phyloP scores from a whole-genome alignment of 1,140 invertebrate genomes.

The Drosophila lowei region DNA sequence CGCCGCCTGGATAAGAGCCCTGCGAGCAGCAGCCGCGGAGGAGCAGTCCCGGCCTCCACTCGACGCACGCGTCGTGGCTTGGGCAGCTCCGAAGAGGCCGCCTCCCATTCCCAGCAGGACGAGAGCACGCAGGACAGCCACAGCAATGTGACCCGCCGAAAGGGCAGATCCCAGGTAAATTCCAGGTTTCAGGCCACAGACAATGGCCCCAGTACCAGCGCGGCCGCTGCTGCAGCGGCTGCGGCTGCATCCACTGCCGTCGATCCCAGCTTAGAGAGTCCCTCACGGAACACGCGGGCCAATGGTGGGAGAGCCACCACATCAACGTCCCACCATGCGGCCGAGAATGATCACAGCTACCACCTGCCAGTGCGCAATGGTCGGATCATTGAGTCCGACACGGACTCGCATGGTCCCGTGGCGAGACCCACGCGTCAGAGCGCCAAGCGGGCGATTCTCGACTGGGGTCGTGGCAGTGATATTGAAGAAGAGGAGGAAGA shows the following conservation, averaged over 20 bases:
- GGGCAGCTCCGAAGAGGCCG: constrained; percentile 65
- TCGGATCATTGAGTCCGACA: constrained; percentile 75
- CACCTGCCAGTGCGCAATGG: constrained; percentile 77
- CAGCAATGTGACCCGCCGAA: constrained; percentile 48
- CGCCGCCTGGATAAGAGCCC: constrained; percentile 30
- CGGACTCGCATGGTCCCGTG: constrained; percentile 65
- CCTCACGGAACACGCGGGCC: constrained; percentile 69
- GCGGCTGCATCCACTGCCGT: constrained; percentile 3
- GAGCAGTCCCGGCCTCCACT: constrained; percentile 3
- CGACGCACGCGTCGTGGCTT: constrained; percentile 54
- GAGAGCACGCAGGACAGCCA: constrained; percentile 78
- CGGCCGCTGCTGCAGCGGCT: constrained; percentile 45
- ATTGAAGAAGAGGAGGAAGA: constrained; percentile 67
- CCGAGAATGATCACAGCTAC: constrained; percentile 81
- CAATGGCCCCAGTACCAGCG: constrained; percentile 65
- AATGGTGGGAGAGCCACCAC: constrained; percentile 43
- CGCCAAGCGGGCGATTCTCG: constrained; percentile 65
- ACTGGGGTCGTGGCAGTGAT: constrained; percentile 74
- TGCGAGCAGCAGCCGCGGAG: neutral
- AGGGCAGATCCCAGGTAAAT: constrained; percentile 45
- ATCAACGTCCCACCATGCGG: constrained; percentile 33
- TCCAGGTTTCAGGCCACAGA: constrained; percentile 19
- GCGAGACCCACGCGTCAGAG: constrained; percentile 71
- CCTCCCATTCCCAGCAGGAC: constrained; percentile 62
- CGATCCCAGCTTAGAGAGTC: constrained; percentile 54